Evolutionary conservation across 2,888 invertebrate genomes (phyloP), one percentile per base, ranked within the genome.

Genomic region (Drosophila meridionalis): DNA sequence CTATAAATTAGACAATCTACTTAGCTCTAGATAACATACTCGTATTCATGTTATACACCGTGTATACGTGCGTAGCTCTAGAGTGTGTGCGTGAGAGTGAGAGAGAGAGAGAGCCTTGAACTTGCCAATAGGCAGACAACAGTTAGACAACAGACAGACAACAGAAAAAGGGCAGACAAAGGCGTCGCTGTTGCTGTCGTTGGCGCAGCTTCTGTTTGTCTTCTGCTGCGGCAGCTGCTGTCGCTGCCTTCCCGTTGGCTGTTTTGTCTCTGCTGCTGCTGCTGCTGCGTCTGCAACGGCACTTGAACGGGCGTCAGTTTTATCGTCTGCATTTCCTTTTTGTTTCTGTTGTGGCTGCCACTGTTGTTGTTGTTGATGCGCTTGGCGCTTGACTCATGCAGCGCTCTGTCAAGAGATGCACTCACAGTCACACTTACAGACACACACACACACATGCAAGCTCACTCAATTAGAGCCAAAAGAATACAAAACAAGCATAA

Each of bases 341-440:
- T 71, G 47, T 67, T 56, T 64, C 45, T 52, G 36, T 68, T 59
- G 45, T 48, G 30, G 40, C 50, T 77, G 40, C 60, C 30, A 34
- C 53, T 20, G 42, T 42, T 42, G 66, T 34, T 65, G 73, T 28
- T 34, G 40, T 56, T 56, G 56, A 32, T 42, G 30, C 42, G 78
- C 62, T 78, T 79, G 86, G 87, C 87, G 87, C 87, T 87, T 87
- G 87, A 87, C 89, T 87, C 87, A 87, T 87, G 86, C 89, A 68
- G 86, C 76, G 83, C 75, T 57, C 71, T 63, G 70, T 80, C 69
- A 79, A 73, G 86, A 78, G 78, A 72, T 69, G 77, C 74, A 85
- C 80, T 83, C 68, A 75, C 73, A 57, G 69, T 48, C 63, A 40
- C 43, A 59, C 52, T 52, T 52, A 52, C 48, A 38, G 61, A 20